Evolutionary conservation across 2,888 invertebrate genomes (phyloP), one percentile per base, ranked within the genome.

Genomic region (Drosophila melanosoma): DNA sequence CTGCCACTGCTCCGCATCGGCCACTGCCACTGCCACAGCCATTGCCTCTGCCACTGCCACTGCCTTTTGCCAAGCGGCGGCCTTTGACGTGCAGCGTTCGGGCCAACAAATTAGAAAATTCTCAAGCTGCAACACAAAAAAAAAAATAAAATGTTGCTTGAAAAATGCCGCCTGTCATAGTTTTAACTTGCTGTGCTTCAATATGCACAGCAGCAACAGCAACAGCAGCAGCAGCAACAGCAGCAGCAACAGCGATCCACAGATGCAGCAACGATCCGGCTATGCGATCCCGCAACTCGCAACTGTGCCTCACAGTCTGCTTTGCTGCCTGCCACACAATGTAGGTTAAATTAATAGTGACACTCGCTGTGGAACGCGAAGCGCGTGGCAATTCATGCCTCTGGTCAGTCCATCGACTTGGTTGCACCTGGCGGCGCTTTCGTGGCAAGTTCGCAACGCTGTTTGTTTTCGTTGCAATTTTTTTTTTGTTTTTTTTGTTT

Each of bases 281-380:
- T n/a, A 60, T 53, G 2, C 62, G 54, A 63, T 65, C 62, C 49
- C 33, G 40, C 26, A 38, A 56, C 29, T 38, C 26, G 29, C 26
- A 26, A 26, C 29, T 54, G 8, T 54, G 20, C 32, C 45, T 45
- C 45, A 45, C 45, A 23, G 20, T 45, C 45, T 45, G 45, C n/a
- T 10, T 26, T 45, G 23, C 59, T 64, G 57, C 32, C 52, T 61
- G 72, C 62, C 57, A 15, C 80, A 78, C 83, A 83, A 83, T 84
- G 72, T 89, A 89, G 91, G 91, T 90, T 91, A 90, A 91, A 91
- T 91, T 87, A 91, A 91, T 91, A 91, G 91, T 86, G 91, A 91
- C 91, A 90, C 91, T 79, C 61, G 81, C 68, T 69, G 38, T 59
- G 64, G 60, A 69, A 60, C 40, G 38, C 7, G 17, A 62, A 57